These are phyloP conservation scores for Pempheris klunzingeri DNA, from an alignment of 2,797 vertebrate species.

Conservation along the genomic window DNA sequence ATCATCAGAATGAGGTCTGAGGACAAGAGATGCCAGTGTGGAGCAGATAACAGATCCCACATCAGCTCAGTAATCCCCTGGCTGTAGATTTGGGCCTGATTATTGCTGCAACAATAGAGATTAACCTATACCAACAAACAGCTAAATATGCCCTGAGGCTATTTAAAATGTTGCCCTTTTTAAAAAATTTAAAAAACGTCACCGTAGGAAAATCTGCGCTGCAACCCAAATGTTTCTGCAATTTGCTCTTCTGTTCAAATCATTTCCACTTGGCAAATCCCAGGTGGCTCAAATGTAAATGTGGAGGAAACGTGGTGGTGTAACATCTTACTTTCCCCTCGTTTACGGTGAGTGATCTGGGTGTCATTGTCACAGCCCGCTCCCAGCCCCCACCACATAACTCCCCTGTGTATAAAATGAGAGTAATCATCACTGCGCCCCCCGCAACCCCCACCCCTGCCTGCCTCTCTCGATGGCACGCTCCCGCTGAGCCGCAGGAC, in stretches of 20 bases:
- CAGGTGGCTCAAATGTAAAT: slow-evolving; percentile 69
- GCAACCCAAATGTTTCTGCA: slow-evolving; percentile 23
- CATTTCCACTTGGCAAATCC: slow-evolving; percentile 64
- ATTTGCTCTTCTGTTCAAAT: slow-evolving; percentile 41
- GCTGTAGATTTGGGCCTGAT: slow-evolving; percentile 41
- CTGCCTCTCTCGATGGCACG: slow-evolving; percentile 39
- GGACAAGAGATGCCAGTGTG: background rate
- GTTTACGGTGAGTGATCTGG: slow-evolving; percentile 72
- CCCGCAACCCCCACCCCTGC: background rate
- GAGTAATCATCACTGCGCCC: slow-evolving; percentile 74
- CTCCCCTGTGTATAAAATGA: slow-evolving; percentile 77
- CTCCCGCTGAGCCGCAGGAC: slow-evolving; percentile 62
- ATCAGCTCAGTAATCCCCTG: slow-evolving; percentile 39
- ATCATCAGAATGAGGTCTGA: slow-evolving; percentile 5
- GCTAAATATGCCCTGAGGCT: slow-evolving; percentile 43
- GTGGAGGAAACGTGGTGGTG: slow-evolving; percentile 49
- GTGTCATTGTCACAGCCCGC: slow-evolving; percentile 72
- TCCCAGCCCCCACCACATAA: slow-evolving; percentile 47
- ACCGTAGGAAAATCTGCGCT: background rate
- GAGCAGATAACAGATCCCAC: slow-evolving; percentile 24
- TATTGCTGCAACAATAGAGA: slow-evolving; percentile 58
- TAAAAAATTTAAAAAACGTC: slow-evolving; percentile 20
- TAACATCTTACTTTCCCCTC: slow-evolving; percentile 78
- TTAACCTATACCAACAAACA: slow-evolving; percentile 66
- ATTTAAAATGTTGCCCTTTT: slow-evolving; percentile 46